Conservation (phyloP, 2,113 vertebrate genomes). For the Telmatochromis brachygnathus region DNA sequence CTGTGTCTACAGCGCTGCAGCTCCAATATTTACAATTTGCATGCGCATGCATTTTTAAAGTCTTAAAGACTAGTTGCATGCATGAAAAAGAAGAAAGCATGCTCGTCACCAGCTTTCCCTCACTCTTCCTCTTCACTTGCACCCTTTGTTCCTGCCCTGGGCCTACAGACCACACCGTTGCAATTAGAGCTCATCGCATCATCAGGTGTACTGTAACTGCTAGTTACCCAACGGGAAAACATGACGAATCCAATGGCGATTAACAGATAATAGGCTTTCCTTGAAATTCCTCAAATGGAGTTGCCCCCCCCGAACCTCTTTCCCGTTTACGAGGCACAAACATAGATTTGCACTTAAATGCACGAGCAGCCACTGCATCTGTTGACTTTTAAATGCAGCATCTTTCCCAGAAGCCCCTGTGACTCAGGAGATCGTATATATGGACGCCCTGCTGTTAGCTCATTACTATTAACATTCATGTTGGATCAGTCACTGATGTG, state of each 20-base stretch:
- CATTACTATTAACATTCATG: slow-evolving; percentile 49
- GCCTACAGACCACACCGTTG: slow-evolving; percentile 6
- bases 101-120: background rate
- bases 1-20: background rate
- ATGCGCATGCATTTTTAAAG: background rate
- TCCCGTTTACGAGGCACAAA: slow-evolving; percentile 53
- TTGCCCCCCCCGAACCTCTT: slow-evolving; percentile 47
- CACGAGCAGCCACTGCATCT: slow-evolving; percentile 47
- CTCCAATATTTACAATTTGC: background rate
- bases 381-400: slow-evolving; percentile 54
- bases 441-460: slow-evolving; percentile 48
- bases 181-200: slow-evolving; percentile 52
- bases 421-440: slow-evolving; percentile 52
- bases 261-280: slow-evolving; percentile 68
- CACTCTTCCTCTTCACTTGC: background rate
- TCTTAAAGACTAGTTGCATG: background rate
- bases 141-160: background rate
- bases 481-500: slow-evolving; percentile 56
- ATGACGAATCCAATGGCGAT: slow-evolving; percentile 60
- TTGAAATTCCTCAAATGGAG: slow-evolving; percentile 49
- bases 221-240: slow-evolving; percentile 52
- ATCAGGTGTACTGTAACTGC: slow-evolving; percentile 56
- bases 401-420: slow-evolving; percentile 62
- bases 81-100: background rate
- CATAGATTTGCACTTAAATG: slow-evolving; percentile 26